Percentiles rank a stretch among this genome's conserved stretches.
Evolutionary conservation across 2,888 invertebrate species (phyloP).

Genomic region (Pediacus dermestoides): DNA sequence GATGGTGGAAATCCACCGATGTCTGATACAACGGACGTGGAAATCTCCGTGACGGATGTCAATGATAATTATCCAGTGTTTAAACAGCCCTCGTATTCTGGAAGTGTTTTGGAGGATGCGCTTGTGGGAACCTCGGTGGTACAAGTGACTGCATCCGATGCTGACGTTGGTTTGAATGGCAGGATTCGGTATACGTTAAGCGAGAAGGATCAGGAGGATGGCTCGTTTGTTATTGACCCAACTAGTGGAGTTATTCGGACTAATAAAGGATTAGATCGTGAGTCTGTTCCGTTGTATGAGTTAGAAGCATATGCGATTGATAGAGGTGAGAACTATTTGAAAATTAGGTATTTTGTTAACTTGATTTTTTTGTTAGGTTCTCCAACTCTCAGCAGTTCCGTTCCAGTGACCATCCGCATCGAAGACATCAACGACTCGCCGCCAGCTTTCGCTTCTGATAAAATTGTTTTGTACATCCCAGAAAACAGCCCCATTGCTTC

Average conservation of each 20-base stretch:
- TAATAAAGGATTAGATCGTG: constrained; percentile 85
- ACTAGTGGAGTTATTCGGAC: constrained; percentile 90
- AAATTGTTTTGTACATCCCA: constrained; percentile 81
- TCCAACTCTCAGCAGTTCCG: constrained; percentile 50
- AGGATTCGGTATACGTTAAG: constrained; percentile 76
- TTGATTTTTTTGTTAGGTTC: too few species aligned
- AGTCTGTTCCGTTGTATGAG: constrained; percentile 81
- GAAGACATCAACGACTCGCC: constrained; percentile 90
- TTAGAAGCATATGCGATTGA: constrained; percentile 87
- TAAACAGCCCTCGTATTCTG: constrained; percentile 75
- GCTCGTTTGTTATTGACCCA: constrained; percentile 88
- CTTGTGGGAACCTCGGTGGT: constrained; percentile 59
- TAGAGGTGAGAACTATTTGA: too few species aligned
- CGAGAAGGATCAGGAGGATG: constrained; percentile 73
- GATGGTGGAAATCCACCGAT: constrained; percentile 90
- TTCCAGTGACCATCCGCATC: constrained; percentile 75
- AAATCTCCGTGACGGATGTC: constrained; percentile 91
- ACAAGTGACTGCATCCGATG: constrained; percentile 72
- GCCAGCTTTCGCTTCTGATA: constrained; percentile 83
- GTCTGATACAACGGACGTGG: constrained; percentile 92
- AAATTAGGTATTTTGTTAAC: too few species aligned
- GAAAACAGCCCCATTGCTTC: constrained; percentile 98
- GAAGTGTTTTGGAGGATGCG: constrained; percentile 83
- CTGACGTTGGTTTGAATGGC: constrained; percentile 84
- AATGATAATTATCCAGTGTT: constrained; percentile 94